Evolutionary conservation across 2,113 vertebrate genomes (phyloP), one percentile per base, ranked within the genome.

Genomic region (Plectropomus leopardus): DNA sequence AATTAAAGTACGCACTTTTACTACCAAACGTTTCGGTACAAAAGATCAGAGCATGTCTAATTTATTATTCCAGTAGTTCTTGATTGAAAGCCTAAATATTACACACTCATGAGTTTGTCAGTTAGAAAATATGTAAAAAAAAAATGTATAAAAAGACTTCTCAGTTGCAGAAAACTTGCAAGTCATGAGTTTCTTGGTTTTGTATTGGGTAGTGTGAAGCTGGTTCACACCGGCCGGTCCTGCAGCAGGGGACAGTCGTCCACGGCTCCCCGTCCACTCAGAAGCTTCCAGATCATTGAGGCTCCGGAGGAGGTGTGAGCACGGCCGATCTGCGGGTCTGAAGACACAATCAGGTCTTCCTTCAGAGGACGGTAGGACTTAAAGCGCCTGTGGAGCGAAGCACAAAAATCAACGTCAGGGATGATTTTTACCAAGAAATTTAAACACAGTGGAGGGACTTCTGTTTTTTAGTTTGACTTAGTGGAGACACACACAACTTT

Each of bases 161-260:
- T 34, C 44, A 66, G 23, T 64, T 78, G 32, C 16, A 40, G 73
- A 34, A 34, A 50, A 57, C 17, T 50, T 51, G 0, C 15, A 36
- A 42, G 70, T 72, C 40, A 5, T 40, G 66, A 50, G 48, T 63
- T 70, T 61, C 63, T 86, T 60, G 45, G 40, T 69, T 82, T 59
- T 58, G 1, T 50, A 57, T 80, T 63, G 53, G 21, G 70, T 59
- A 40, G 61, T 6, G 42, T 58, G 11, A n/a, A 7, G 68, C 23
- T 40, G 26, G 21, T 28, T 94, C 90, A 98, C 84, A 95, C 94
- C 10, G 93, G 89, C 44, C 93, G 89, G 53, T 95, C 90, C 19
- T 92, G 94, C 80, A 98, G 95, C 69, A 97, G 95, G 2, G 96
- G 96, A 17, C 95, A 93, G 89, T 90, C 92, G 65, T 97, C 96